Conservation (phyloP, 2,113 vertebrate species). For the Antechinus stuartii region DNA sequence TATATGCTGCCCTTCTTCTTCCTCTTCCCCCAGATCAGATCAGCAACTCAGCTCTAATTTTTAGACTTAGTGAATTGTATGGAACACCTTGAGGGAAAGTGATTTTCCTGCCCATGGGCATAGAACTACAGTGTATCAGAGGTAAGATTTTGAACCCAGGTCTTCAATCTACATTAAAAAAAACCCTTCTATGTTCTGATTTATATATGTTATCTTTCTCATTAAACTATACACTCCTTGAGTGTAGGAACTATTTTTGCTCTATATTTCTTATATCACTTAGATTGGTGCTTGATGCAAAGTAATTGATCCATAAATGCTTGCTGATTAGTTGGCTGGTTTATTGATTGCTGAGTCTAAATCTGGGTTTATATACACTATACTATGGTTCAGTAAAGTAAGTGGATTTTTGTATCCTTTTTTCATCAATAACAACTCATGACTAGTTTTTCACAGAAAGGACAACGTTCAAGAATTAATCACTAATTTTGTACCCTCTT, state of each 20-base stretch:
- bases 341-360: background rate
- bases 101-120: background rate
- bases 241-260: background rate
- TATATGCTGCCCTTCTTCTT: background rate
- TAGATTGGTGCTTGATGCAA: background rate
- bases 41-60: background rate
- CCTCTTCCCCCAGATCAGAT: background rate
- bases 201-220: background rate
- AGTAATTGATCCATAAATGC: background rate
- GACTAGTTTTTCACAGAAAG: background rate
- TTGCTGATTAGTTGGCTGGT: background rate
- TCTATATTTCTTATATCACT: background rate
- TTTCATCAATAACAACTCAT: background rate
- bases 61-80: background rate
- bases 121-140: background rate
- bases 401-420: background rate
- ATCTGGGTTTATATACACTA: background rate
- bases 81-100: background rate
- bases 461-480: rapidly evolving
- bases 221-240: background rate
- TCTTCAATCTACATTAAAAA: background rate
- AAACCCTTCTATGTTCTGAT: background rate
- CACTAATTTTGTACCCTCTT: background rate
- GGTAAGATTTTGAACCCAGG: background rate
- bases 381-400: background rate